These are phyloP conservation scores for Gandaritis pyraliata DNA, from an alignment of 2,888 invertebrate genomes.

Conservation along the genomic window DNA sequence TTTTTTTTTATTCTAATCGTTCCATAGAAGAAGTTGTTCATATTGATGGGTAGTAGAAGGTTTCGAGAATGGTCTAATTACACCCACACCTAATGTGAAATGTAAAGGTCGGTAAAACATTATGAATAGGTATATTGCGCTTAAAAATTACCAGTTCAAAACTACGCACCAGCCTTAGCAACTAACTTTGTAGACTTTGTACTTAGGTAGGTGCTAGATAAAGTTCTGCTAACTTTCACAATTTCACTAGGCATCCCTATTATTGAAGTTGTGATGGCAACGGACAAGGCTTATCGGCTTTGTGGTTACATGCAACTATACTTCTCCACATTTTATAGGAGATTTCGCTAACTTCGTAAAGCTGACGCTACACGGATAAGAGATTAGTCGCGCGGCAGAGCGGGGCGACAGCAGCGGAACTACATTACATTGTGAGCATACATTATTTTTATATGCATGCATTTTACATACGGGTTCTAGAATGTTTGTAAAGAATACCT, in stretches of 20 bases:
- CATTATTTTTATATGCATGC: too few species aligned
- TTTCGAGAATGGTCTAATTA: too few species aligned
- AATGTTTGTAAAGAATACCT: not conserved
- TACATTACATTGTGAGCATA: too few species aligned
- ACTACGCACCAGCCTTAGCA: too few species aligned
- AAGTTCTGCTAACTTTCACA: not conserved
- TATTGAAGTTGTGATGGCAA: slow-evolving; percentile 33
- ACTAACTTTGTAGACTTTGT: not conserved
- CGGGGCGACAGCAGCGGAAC: not conserved
- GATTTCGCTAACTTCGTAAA: slow-evolving; percentile 28
- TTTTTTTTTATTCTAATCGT: too few species aligned
- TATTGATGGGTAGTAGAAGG: too few species aligned
- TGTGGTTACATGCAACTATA: slow-evolving; percentile 41
- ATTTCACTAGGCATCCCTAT: slow-evolving; percentile 9
- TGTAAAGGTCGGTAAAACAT: too few species aligned
- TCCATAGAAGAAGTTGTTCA: too few species aligned
- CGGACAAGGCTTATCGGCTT: slow-evolving; percentile 51
- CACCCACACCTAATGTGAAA: too few species aligned
- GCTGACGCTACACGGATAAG: slow-evolving; percentile 6
- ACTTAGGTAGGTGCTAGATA: not conserved
- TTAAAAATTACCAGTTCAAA: too few species aligned
- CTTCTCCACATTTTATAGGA: slow-evolving; percentile 16
- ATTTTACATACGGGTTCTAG: too few species aligned
- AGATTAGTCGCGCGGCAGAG: slow-evolving; percentile 11
- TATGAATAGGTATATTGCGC: too few species aligned